These are phyloP conservation scores for Xylota segnis DNA, from an alignment of 2,888 invertebrate species.

Conservation along the genomic window DNA sequence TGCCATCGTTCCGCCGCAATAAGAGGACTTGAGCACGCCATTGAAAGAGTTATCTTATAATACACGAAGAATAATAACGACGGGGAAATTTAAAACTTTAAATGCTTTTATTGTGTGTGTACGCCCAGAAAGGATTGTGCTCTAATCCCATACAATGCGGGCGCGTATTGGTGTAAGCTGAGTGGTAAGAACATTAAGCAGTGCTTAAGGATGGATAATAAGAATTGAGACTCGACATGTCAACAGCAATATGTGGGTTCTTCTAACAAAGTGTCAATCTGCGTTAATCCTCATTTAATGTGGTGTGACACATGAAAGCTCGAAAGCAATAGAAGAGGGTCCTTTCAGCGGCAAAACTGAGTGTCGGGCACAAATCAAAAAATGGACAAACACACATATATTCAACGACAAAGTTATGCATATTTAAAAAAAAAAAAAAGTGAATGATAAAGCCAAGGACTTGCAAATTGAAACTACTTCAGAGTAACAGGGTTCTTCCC, in stretches of 20 bases:
- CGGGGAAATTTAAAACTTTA: constrained; percentile 55
- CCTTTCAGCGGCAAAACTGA: background rate
- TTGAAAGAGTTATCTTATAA: constrained; percentile 46
- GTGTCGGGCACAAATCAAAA: background rate
- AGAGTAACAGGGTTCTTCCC: background rate
- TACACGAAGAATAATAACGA: constrained; percentile 2
- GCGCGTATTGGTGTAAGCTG: constrained; percentile 33
- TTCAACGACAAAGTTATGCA: background rate
- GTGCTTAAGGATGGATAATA: constrained; percentile 31
- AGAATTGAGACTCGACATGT: constrained; percentile 49
- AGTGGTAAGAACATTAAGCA: constrained; percentile 22
- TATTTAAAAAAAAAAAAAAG: background rate
- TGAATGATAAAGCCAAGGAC: too few relatives aligned
- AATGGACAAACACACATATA: background rate
- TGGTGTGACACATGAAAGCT: background rate
- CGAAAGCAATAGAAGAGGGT: background rate
- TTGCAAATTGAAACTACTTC: background rate
- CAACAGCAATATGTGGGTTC: constrained; percentile 44
- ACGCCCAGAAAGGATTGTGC: constrained; percentile 16
- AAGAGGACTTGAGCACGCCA: constrained; percentile 50
- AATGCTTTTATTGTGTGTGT: constrained; percentile 38
- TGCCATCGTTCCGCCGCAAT: constrained; percentile 32
- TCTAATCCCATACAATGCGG: constrained; percentile 26
- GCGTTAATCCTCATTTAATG: constrained; percentile 43
- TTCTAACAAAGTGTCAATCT: constrained; percentile 54